A percentile compares a stretch with the other conserved stretches of the same genome.
These are phyloP conservation scores for Helicorthomorpha holstii DNA, from an alignment of 1,140 invertebrate species.

Conservation along the genomic window DNA sequence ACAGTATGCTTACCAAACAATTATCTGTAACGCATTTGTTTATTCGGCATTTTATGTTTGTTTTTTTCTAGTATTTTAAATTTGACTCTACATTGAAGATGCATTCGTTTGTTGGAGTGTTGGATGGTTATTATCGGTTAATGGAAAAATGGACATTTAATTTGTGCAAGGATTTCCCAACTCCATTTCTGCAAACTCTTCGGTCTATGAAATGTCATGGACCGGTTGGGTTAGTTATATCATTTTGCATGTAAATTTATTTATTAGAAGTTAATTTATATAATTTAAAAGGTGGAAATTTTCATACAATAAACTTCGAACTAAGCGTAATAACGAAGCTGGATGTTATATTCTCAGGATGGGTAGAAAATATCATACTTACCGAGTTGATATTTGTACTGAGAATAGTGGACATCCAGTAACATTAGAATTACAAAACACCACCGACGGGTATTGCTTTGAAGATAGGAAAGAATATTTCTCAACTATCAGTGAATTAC, in stretches of 20 bases:
- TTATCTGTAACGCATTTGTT: not conserved
- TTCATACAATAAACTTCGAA: constrained; percentile 60
- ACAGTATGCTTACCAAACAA: not conserved
- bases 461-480: constrained; percentile 33
- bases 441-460: constrained; percentile 24
- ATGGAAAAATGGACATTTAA: constrained; percentile 78
- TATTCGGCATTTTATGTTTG: not conserved
- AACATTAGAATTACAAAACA: constrained; percentile 43
- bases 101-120: constrained; percentile 59
- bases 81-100: constrained; percentile 40
- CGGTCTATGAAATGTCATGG: constrained; percentile 64
- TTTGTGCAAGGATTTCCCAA: constrained; percentile 56
- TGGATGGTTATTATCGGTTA: constrained; percentile 76
- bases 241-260: not conserved
- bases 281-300: constrained; percentile 47
- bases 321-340: constrained; percentile 49
- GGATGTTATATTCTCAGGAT: constrained; percentile 65
- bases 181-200: constrained; percentile 55
- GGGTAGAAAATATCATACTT: constrained; percentile 54
- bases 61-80: constrained; percentile 37
- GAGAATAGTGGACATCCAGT: constrained; percentile 27
- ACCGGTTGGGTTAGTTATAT: constrained; percentile 49
- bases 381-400: constrained; percentile 59
- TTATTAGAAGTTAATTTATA: constrained; percentile 6
- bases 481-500: constrained; percentile 39